phyloP scores from a whole-genome alignment of 2,113 vertebrate genomes.

The Lepus europaeus region DNA sequence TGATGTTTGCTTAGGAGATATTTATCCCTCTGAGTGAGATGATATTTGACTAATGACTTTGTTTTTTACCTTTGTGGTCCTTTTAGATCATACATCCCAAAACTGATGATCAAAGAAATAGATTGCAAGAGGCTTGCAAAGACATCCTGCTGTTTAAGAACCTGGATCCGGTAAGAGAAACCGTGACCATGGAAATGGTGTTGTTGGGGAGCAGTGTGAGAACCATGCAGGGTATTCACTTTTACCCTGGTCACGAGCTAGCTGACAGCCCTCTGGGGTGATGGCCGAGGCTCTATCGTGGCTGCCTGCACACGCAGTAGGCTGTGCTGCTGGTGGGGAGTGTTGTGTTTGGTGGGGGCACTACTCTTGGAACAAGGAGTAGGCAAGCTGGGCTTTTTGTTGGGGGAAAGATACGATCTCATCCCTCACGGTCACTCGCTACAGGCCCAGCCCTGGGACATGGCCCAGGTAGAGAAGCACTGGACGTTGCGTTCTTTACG shows the following conservation, averaged over 20 bases:
- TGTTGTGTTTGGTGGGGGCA: neutral
- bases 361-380: neutral
- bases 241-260: neutral
- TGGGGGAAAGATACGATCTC: neutral
- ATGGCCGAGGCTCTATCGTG: neutral
- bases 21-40: neutral
- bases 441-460: neutral
- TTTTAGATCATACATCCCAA: constrained; percentile 97
- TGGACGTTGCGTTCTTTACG: neutral
- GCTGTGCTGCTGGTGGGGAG: neutral
- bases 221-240: neutral
- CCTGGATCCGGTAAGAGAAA: constrained; percentile 94
- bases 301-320: fast-evolving
- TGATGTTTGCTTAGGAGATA: constrained; percentile 4
- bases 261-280: neutral
- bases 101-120: constrained; percentile 98
- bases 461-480: neutral
- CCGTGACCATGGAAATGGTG: neutral
- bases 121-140: constrained; percentile 98
- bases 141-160: constrained; percentile 99
- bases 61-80: constrained; percentile 65
- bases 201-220: constrained; percentile 41
- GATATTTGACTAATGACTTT: constrained; percentile 1
- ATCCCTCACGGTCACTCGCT: neutral
- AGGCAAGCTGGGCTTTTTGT: neutral